Conservation (phyloP, 2,888 invertebrate species). For the Hoplodrina blanda region DNA sequence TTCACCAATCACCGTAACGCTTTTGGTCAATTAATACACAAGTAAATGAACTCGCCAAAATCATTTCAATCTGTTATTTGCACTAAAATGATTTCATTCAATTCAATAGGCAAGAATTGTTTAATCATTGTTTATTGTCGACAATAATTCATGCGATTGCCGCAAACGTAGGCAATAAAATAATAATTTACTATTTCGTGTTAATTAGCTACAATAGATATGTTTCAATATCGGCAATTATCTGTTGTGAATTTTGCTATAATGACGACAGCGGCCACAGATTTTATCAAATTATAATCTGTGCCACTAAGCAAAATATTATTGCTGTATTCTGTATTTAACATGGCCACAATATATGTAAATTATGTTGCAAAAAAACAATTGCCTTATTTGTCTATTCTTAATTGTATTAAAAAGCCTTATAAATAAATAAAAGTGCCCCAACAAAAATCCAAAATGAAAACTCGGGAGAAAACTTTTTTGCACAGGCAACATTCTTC, state of each 20-base stretch:
- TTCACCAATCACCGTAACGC: conserved; percentile 38
- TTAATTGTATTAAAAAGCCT: background rate
- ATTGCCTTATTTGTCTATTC: background rate
- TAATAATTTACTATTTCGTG: conserved; percentile 65
- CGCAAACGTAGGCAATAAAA: conserved; percentile 61
- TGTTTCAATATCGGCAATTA: conserved; percentile 59
- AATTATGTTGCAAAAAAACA: background rate
- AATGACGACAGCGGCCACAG: conserved; percentile 51
- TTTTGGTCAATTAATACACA: conserved; percentile 41
- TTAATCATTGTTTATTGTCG: conserved; percentile 65
- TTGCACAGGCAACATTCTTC: conserved; percentile 32
- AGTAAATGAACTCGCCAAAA: conserved; percentile 56
- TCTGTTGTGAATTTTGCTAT: conserved; percentile 15
- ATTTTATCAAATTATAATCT: conserved; percentile 40
- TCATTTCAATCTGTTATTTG: conserved; percentile 51
- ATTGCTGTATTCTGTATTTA: conserved; percentile 1
- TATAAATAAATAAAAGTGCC: background rate
- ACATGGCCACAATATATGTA: background rate
- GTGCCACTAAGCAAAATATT: background rate
- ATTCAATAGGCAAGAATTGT: conserved; percentile 58
- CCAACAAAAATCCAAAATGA: conserved; percentile 12
- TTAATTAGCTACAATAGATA: conserved; percentile 64
- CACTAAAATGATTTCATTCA: conserved; percentile 62
- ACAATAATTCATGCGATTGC: conserved; percentile 65
- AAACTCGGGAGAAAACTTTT: conserved; percentile 15